Evolutionary conservation across 2,797 vertebrate genomes (phyloP).

Genomic region (Ibycter americanus): DNA sequence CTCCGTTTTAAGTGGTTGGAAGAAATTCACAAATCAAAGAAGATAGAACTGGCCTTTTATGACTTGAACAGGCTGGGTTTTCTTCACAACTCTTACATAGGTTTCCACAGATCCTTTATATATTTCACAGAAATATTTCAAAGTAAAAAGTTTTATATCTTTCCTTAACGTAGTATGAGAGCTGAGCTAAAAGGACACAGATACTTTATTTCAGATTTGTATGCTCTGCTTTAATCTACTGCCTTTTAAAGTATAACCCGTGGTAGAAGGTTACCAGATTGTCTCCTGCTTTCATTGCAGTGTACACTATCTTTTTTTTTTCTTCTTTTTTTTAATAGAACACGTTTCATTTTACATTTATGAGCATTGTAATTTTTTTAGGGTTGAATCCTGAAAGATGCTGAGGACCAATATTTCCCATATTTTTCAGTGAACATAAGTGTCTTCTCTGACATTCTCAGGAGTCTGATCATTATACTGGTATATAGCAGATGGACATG

Average conservation of each 20-base stretch:
- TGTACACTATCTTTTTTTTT: background rate
- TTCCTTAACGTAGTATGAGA: conserved; percentile 10
- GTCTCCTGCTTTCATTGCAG: conserved; percentile 24
- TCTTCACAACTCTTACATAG: conserved; percentile 19
- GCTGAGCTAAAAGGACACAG: conserved; percentile 9
- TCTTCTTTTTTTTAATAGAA: background rate
- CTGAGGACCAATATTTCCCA: background rate
- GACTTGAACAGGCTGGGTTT: conserved; percentile 2
- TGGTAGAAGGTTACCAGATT: conserved; percentile 17
- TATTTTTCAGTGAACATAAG: conserved; percentile 43
- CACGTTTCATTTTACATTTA: conserved; percentile 20
- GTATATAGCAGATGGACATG: conserved; percentile 68
- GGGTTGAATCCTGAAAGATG: conserved; percentile 11
- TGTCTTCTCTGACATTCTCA: conserved; percentile 42
- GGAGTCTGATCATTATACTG: conserved; percentile 43
- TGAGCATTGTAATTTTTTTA: background rate
- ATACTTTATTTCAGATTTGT: conserved; percentile 36
- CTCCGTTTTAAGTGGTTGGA: background rate
- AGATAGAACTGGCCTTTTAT: background rate
- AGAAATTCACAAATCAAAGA: conserved; percentile 36
- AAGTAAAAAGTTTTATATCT: conserved; percentile 19
- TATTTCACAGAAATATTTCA: conserved; percentile 53
- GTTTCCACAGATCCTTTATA: conserved; percentile 21
- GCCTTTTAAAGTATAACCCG: conserved; percentile 36
- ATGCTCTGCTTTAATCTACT: conserved; percentile 24